phyloP scores from a whole-genome alignment of 2,113 vertebrate genomes.

The Tinamus guttatus region DNA sequence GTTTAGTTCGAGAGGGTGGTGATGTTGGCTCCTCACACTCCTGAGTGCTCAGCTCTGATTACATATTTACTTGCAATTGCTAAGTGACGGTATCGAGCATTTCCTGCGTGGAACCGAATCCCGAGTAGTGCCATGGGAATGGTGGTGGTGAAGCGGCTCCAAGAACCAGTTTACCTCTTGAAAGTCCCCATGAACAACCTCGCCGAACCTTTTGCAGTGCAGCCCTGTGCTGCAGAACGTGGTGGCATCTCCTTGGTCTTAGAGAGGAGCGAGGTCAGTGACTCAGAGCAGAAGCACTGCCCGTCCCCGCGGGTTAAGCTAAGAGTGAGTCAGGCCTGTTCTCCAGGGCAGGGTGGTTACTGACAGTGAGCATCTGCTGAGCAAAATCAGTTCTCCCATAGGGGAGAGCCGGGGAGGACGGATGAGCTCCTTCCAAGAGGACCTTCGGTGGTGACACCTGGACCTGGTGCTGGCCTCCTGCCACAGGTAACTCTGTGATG shows the following conservation, averaged over 20 bases:
- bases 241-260: neutral
- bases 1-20: slow-evolving; percentile 1
- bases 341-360: neutral
- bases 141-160: neutral
- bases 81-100: slow-evolving; percentile 4
- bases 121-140: neutral
- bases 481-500: rapidly evolving
- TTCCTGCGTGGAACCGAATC: slow-evolving; percentile 7
- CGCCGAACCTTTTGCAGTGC: neutral
- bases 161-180: neutral
- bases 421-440: neutral
- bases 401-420: too few species aligned
- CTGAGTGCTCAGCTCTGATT: neutral
- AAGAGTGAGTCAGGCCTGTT: neutral
- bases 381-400: neutral
- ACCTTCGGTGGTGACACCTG: neutral
- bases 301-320: neutral
- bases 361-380: neutral
- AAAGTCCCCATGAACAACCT: neutral
- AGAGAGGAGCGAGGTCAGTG: neutral
- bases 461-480: rapidly evolving
- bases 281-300: slow-evolving; percentile 49
- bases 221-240: neutral
- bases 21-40: slow-evolving; percentile 13
- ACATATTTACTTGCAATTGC: slow-evolving; percentile 21